Evolutionary conservation across 2,888 invertebrate species (phyloP).

Genomic region (Hermodice carunculata): DNA sequence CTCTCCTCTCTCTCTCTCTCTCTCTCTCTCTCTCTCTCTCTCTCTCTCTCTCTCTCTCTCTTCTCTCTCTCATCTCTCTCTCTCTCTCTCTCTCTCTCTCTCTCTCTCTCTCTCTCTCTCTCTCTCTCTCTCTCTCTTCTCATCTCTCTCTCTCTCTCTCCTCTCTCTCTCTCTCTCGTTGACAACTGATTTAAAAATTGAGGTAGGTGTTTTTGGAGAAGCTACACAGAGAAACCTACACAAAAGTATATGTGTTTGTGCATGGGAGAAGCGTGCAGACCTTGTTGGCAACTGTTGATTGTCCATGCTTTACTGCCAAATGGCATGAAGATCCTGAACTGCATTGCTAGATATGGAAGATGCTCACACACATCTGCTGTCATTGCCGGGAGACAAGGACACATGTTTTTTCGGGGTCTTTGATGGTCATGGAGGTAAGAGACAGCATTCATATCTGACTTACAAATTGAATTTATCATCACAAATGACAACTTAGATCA

Average conservation of each 20-base stretch:
- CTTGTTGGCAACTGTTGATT: too few relatives aligned
- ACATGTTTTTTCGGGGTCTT: conserved; percentile 97
- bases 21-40: background rate
- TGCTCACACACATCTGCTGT: conserved; percentile 95
- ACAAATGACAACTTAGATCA: background rate
- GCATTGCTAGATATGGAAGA: conserved; percentile 88
- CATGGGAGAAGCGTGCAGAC: too few relatives aligned
- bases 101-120: too few relatives aligned
- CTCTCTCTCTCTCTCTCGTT: background rate
- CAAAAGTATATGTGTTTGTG: too few relatives aligned
- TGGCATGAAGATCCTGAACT: conserved; percentile 6
- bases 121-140: background rate
- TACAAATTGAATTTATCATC: background rate
- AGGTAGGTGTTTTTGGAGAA: too few relatives aligned
- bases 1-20: conserved; percentile 1
- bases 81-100: too few relatives aligned
- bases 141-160: background rate
- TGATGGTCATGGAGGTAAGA: conserved; percentile 90
- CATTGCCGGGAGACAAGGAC: conserved; percentile 85
- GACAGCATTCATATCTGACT: background rate
- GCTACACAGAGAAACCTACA: too few relatives aligned
- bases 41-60: background rate
- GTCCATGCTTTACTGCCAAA: too few relatives aligned
- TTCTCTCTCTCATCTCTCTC: too few relatives aligned
- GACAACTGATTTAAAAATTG: too few relatives aligned